Percentiles rank a stretch among this genome's conserved stretches.
phyloP scores from a whole-genome alignment of 2,113 vertebrate species.

The Tinamus guttatus region DNA sequence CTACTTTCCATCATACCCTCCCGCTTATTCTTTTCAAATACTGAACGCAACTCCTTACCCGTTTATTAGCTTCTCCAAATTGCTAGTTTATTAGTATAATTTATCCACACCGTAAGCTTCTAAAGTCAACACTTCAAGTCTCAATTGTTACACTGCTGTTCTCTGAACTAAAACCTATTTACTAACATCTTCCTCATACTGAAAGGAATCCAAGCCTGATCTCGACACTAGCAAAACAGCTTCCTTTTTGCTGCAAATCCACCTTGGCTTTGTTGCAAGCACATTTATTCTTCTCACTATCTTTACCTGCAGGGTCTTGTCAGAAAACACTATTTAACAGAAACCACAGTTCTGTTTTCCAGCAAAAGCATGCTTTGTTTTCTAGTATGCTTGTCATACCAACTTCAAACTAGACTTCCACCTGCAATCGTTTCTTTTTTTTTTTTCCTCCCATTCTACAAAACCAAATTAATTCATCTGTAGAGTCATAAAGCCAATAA shows the following conservation, averaged over 20 bases:
- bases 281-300: neutral
- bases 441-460: neutral
- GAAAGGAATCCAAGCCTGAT: neutral
- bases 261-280: neutral
- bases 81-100: neutral
- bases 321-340: neutral
- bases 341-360: neutral
- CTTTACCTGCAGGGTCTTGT: neutral
- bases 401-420: neutral
- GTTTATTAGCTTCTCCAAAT: neutral
- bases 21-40: too few relatives aligned
- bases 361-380: neutral
- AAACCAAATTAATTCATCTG: neutral
- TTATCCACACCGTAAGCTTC: neutral
- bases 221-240: accelerated
- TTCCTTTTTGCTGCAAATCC: neutral
- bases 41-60: neutral
- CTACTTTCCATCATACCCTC: too few relatives aligned
- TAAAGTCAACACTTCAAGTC: neutral
- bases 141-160: neutral
- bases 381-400: neutral
- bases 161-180: neutral
- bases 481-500: neutral
- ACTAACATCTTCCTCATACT: accelerated
- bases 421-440: neutral